Evolutionary conservation across 92 coral and sea anemone genomes (phyloP).

Genomic region (Parazoanthus atlanticus): DNA sequence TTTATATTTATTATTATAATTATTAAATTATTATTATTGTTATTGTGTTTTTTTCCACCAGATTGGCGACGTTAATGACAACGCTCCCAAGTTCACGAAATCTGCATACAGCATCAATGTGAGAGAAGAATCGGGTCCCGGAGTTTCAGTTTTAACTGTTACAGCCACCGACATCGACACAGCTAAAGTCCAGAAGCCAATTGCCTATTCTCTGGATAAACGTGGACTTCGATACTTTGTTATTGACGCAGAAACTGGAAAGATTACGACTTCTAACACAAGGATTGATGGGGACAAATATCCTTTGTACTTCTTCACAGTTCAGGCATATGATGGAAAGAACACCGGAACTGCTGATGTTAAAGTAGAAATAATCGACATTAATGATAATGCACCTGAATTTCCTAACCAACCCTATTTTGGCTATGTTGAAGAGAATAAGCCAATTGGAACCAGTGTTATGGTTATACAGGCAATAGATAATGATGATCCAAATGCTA

Average conservation of each 20-base stretch:
- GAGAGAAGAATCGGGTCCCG: conserved; percentile 61
- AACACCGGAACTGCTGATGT: conserved; percentile 70
- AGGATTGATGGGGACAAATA: conserved; percentile 69
- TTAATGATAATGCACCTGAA: conserved; percentile 76
- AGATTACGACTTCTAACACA: conserved; percentile 69
- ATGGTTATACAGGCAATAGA: conserved; percentile 88
- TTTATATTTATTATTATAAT: too few relatives aligned
- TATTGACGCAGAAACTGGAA: conserved; percentile 55
- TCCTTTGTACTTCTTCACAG: conserved; percentile 67
- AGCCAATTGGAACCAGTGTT: conserved; percentile 70
- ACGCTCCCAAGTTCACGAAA: conserved; percentile 64
- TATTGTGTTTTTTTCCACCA: conserved; percentile 14
- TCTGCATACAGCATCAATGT: conserved; percentile 62
- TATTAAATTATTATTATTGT: too few relatives aligned
- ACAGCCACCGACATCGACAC: conserved; percentile 82
- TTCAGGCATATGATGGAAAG: conserved; percentile 74
- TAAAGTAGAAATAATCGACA: conserved; percentile 64
- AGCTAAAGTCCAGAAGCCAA: not conserved
- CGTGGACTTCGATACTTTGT: conserved; percentile 59
- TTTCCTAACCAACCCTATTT: conserved; percentile 83
- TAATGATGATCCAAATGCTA: conserved; percentile 66
- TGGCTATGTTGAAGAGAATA: conserved; percentile 76
- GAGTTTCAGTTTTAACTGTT: conserved; percentile 54
- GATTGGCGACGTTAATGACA: conserved; percentile 81
- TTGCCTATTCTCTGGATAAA: conserved; percentile 62